Conservation (phyloP, 1,140 invertebrate genomes). For the Ips nitidus region DNA sequence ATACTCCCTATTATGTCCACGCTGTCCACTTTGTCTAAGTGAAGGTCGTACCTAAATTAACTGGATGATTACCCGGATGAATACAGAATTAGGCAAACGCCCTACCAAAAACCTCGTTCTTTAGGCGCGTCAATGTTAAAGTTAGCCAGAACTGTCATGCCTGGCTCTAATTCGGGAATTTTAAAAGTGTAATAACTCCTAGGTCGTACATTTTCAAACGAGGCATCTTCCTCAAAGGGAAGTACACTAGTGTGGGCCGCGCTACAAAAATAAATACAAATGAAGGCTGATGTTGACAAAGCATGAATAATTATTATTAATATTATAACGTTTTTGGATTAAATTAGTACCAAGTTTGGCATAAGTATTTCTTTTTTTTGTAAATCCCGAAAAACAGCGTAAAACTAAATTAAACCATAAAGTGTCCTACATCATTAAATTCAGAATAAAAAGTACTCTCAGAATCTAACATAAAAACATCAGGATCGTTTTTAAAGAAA, state of each 20-base stretch:
- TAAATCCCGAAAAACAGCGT: too few species aligned
- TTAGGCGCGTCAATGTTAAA: slow-evolving; percentile 73
- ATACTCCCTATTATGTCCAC: slow-evolving; percentile 53
- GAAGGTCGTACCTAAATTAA: slow-evolving; percentile 58
- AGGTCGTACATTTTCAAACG: slow-evolving; percentile 66
- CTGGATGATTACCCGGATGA: neutral
- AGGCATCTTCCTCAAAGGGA: slow-evolving; percentile 52
- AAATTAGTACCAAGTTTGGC: too few species aligned
- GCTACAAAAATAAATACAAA: slow-evolving; percentile 22
- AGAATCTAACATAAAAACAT: too few species aligned
- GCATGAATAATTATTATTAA: too few species aligned
- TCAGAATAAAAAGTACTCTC: too few species aligned
- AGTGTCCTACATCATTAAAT: too few species aligned
- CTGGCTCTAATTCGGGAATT: slow-evolving; percentile 60
- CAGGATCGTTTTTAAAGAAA: too few species aligned
- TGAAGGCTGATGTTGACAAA: neutral
- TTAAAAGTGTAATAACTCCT: slow-evolving; percentile 60
- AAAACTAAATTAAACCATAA: too few species aligned
- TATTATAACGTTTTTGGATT: too few species aligned
- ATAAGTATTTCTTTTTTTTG: too few species aligned
- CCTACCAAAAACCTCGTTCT: slow-evolving; percentile 73
- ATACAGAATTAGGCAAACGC: slow-evolving; percentile 9
- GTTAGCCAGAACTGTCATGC: slow-evolving; percentile 72
- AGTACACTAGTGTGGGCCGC: slow-evolving; percentile 31
- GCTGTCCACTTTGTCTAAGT: slow-evolving; percentile 52